Evolutionary conservation across 2,888 invertebrate genomes (phyloP).

Genomic region (Drosophila acutilabella): DNA sequence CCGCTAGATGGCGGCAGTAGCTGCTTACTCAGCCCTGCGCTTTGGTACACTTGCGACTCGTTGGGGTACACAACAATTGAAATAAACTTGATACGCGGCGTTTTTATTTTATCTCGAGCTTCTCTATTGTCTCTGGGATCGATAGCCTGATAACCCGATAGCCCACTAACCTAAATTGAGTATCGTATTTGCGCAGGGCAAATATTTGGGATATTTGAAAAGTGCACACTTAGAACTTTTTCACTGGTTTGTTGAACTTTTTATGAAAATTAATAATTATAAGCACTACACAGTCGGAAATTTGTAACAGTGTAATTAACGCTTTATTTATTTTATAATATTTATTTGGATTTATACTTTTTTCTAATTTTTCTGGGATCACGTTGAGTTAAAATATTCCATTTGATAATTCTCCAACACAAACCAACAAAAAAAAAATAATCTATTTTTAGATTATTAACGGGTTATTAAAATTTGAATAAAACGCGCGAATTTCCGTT

Average conservation of each 20-base stretch:
- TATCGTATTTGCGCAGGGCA: constrained; percentile 6
- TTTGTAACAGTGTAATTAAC: too few species aligned
- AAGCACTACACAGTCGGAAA: not conserved
- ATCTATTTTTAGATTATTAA: not conserved
- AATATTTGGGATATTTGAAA: constrained; percentile 4
- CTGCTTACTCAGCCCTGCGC: not conserved
- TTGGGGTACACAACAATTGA: constrained; percentile 7
- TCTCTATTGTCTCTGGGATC: constrained; percentile 14
- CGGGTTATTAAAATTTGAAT: not conserved
- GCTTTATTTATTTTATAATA: too few species aligned
- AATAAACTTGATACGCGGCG: constrained; percentile 22
- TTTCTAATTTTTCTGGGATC: not conserved
- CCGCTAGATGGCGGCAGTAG: constrained; percentile 12
- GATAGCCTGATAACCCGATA: constrained; percentile 25
- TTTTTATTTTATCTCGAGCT: constrained; percentile 6
- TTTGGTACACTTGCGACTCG: not conserved
- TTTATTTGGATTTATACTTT: too few species aligned
- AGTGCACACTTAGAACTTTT: not conserved
- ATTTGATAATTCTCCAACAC: not conserved
- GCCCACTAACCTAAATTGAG: constrained; percentile 21
- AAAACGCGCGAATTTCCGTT: constrained; percentile 21
- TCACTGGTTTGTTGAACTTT: not conserved
- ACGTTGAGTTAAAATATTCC: not conserved
- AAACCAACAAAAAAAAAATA: constrained; percentile 17
- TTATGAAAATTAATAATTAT: not conserved